A percentile compares a stretch with the other conserved stretches of the same genome.
These are phyloP conservation scores for Elaphurus davidianus DNA, from an alignment of 2,113 vertebrate genomes.

Conservation along the genomic window DNA sequence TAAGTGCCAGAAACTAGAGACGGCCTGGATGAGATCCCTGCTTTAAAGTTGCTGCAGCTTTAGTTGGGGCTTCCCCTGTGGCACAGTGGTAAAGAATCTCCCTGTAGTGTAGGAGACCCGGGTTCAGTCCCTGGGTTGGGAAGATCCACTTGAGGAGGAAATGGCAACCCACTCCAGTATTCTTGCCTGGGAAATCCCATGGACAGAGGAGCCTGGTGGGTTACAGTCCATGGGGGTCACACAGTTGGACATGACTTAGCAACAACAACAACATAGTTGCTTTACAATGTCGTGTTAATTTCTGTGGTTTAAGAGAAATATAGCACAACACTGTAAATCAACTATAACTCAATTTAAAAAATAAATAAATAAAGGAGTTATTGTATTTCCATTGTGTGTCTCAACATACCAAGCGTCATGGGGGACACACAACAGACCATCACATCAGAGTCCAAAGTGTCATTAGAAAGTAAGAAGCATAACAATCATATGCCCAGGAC, in stretches of 20 bases:
- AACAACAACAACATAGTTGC: not conserved
- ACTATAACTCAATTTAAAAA: not conserved
- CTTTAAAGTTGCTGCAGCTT: not conserved
- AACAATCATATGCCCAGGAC: fast-evolving
- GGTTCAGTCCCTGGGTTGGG: not conserved
- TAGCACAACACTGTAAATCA: not conserved
- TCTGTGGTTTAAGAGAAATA: not conserved
- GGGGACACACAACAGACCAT: not conserved
- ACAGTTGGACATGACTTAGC: not conserved
- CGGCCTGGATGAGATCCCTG: not conserved
- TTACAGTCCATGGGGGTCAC: not conserved
- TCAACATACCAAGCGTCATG: not conserved
- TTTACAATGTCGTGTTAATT: not conserved
- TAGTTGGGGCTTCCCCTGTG: too few relatives aligned
- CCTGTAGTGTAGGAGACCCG: not conserved
- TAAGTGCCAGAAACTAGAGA: not conserved
- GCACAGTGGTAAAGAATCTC: not conserved
- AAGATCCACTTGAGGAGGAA: not conserved
- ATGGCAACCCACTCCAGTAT: not conserved
- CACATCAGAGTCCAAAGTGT: not conserved
- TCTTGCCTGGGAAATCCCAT: not conserved
- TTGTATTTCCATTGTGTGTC: not conserved
- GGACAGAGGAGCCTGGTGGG: not conserved
- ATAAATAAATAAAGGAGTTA: not conserved
- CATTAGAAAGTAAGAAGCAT: not conserved